A percentile compares a stretch with the other conserved stretches of the same genome.
These are phyloP conservation scores for Neomorphus geoffroyi DNA, from an alignment of 2,797 vertebrate genomes.

Conservation along the genomic window DNA sequence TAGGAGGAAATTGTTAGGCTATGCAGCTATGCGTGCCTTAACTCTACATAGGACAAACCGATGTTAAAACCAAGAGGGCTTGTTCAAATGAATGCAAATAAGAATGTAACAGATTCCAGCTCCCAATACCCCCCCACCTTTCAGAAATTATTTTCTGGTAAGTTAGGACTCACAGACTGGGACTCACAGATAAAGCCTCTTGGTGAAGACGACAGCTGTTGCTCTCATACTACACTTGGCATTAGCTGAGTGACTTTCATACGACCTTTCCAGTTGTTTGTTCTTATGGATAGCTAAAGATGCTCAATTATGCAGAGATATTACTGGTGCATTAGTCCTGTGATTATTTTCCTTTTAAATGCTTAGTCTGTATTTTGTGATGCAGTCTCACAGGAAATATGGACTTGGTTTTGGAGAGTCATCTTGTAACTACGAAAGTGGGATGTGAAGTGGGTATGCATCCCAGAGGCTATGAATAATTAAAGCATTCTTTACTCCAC, in stretches of 20 bases:
- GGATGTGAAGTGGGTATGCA: background rate
- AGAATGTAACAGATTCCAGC: background rate
- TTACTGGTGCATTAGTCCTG: background rate
- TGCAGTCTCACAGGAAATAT: background rate
- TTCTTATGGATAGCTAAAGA: background rate
- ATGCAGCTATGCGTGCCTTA: background rate
- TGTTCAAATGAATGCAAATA: background rate
- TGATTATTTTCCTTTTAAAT: background rate
- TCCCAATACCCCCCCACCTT: background rate
- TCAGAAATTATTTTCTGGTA: background rate
- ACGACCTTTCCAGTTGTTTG: background rate
- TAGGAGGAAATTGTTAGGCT: background rate
- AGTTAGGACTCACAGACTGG: slow-evolving; percentile 18
- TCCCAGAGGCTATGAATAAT: slow-evolving; percentile 16
- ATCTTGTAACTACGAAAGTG: background rate
- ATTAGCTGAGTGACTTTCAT: background rate
- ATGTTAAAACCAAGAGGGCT: background rate
- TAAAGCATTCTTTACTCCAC: background rate
- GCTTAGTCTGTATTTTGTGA: background rate
- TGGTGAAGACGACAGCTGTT: background rate
- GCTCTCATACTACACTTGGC: background rate
- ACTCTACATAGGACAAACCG: background rate
- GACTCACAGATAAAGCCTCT: background rate
- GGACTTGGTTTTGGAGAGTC: background rate
- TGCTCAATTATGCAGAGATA: background rate